Conservation (phyloP, 2,888 invertebrate species). For the Acleris sparsana region DNA sequence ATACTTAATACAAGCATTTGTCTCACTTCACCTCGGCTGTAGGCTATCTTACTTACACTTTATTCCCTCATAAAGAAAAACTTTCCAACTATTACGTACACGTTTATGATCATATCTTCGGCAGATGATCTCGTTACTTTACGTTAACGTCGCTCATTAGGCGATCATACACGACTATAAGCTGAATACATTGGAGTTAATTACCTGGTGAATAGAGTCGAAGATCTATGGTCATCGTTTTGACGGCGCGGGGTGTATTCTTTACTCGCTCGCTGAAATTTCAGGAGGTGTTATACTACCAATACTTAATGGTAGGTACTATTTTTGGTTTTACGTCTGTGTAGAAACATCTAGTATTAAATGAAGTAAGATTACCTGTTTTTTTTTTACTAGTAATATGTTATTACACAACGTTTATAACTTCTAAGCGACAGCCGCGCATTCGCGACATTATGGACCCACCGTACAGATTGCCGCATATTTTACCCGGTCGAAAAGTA, state of each 20-base stretch:
- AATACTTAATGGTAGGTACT: no score
- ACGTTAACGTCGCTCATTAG: constrained; percentile 15
- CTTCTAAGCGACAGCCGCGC: neutral
- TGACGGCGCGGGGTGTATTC: constrained; percentile 47
- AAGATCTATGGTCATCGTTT: constrained; percentile 54
- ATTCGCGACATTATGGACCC: constrained; percentile 29
- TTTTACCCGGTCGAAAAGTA: constrained; percentile 33
- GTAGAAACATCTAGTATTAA: no score
- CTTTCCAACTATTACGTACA: neutral
- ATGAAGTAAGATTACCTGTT: no score
- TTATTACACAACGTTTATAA: neutral
- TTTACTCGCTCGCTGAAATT: constrained; percentile 13
- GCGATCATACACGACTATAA: constrained; percentile 43
- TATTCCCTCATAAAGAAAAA: constrained; percentile 1
- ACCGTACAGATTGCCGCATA: constrained; percentile 33
- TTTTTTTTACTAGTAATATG: no score
- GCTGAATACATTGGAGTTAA: constrained; percentile 60
- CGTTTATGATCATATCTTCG: constrained; percentile 6
- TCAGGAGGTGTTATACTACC: neutral
- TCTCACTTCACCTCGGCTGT: constrained; percentile 8
- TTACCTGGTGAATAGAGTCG: constrained; percentile 59
- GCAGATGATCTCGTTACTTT: constrained; percentile 28
- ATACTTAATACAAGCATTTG: constrained; percentile 13
- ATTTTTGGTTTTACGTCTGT: no score
- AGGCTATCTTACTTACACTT: no score